These are phyloP conservation scores for Lethenteron reissneri DNA, from an alignment of 2,113 vertebrate genomes.

Conservation along the genomic window DNA sequence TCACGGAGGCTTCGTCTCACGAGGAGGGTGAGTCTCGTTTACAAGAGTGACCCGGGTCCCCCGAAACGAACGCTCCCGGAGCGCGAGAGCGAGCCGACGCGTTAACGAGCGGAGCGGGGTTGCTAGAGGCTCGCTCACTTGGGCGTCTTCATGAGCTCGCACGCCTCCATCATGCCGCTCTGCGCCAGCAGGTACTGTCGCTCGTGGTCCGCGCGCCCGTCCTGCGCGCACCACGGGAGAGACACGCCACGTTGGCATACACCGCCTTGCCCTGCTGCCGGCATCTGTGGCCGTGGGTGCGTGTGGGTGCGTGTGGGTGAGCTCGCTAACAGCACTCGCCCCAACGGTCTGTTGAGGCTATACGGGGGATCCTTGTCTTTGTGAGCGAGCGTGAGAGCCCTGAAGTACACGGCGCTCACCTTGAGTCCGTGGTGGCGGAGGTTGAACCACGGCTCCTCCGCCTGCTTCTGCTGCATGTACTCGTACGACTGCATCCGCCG, in stretches of 20 bases:
- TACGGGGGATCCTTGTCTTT: not conserved
- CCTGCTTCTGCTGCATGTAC: conserved; percentile 87
- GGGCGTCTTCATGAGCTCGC: conserved; percentile 66
- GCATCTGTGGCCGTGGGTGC: no score
- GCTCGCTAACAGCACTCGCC: not conserved
- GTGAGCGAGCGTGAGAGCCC: not conserved
- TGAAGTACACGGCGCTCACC: conserved; percentile 20
- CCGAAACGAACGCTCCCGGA: no score
- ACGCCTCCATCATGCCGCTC: conserved; percentile 42
- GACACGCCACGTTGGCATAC: no score
- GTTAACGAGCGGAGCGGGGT: conserved; percentile 12
- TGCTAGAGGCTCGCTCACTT: conserved; percentile 27
- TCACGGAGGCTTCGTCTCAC: not conserved
- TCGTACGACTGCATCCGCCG: conserved; percentile 78
- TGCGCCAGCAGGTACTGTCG: conserved; percentile 83
- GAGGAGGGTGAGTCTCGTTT: not conserved
- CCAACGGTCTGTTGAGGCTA: not conserved
- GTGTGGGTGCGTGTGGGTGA: not conserved
- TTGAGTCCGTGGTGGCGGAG: conserved; percentile 50
- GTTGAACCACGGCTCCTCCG: conserved; percentile 79
- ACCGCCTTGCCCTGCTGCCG: no score
- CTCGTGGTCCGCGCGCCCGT: conserved; percentile 70
- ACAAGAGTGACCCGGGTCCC: not conserved
- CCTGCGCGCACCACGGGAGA: conserved; percentile 23
- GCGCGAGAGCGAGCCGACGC: no score